Percentiles rank a stretch among this genome's conserved stretches.
These are phyloP conservation scores for Yponomeuta sedellus DNA, from an alignment of 2,888 invertebrate genomes.

Conservation along the genomic window DNA sequence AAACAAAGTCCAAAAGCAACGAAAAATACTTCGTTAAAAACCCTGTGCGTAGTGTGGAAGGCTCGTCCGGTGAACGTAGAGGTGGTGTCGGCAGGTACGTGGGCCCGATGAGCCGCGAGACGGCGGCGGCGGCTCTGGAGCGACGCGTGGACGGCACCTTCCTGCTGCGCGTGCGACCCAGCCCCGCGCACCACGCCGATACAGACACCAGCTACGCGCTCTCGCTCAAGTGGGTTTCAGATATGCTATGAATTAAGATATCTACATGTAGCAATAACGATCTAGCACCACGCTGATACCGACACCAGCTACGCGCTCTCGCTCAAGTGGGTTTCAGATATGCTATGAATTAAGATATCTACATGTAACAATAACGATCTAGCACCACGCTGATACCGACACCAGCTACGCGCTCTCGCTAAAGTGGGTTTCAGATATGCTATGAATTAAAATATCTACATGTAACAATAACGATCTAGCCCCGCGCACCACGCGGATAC, in stretches of 20 bases:
- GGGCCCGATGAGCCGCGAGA: constrained; percentile 90
- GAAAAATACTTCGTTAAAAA: too few species aligned
- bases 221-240: constrained; percentile 89
- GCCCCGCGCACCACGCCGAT: constrained; percentile 22
- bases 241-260: too few species aligned
- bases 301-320: constrained; percentile 90
- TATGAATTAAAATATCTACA: too few species aligned
- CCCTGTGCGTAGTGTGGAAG: too few species aligned
- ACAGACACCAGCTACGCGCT: constrained; percentile 87
- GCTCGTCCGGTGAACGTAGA: too few species aligned
- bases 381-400: constrained; percentile 54
- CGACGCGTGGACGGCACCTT: constrained; percentile 91
- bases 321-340: constrained; percentile 77
- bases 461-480: constrained; percentile 84
- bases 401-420: constrained; percentile 91
- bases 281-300: constrained; percentile 27
- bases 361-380: too few species aligned
- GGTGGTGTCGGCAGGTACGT: constrained; percentile 85
- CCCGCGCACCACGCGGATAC: constrained; percentile 42
- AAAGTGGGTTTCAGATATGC: constrained; percentile 24
- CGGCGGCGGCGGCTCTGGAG: constrained; percentile 84
- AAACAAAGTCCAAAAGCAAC: too few species aligned
- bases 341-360: too few species aligned
- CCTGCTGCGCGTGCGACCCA: constrained; percentile 85
- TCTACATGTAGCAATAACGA: too few species aligned